A percentile compares a stretch with the other conserved stretches of the same genome.
These are phyloP conservation scores for Bombus polaris DNA, from an alignment of 1,140 invertebrate genomes.

Conservation along the genomic window DNA sequence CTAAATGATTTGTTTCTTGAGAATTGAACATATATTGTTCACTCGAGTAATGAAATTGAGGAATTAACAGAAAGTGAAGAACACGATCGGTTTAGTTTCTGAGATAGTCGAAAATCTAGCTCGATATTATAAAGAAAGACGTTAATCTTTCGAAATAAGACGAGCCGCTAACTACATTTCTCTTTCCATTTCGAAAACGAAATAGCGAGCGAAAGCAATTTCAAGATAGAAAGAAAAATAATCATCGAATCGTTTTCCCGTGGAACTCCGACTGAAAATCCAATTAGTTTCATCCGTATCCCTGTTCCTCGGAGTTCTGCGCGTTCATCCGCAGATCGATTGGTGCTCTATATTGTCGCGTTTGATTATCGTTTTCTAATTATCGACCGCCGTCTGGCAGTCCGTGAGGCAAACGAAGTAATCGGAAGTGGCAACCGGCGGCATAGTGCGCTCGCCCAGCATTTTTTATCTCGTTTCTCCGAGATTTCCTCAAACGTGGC, in stretches of 20 bases:
- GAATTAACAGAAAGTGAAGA: too few species aligned
- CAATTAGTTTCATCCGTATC: slow-evolving; percentile 42
- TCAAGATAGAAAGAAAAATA: slow-evolving; percentile 8
- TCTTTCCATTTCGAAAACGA: background rate
- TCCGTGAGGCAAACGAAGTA: background rate
- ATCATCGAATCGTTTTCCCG: slow-evolving; percentile 27
- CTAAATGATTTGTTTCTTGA: too few species aligned
- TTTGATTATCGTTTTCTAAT: slow-evolving; percentile 54
- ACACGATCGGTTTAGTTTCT: too few species aligned
- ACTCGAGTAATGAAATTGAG: too few species aligned
- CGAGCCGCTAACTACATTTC: background rate
- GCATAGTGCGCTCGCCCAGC: background rate
- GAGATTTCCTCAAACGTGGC: slow-evolving; percentile 13
- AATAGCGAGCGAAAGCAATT: slow-evolving; percentile 7
- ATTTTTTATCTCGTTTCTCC: background rate
- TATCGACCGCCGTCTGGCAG: slow-evolving; percentile 16
- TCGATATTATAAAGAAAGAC: too few species aligned
- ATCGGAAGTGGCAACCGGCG: slow-evolving; percentile 9
- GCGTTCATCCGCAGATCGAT: slow-evolving; percentile 38
- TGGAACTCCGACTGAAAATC: slow-evolving; percentile 33
- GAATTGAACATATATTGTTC: too few species aligned
- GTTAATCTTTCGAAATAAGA: background rate
- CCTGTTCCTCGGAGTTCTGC: too few species aligned
- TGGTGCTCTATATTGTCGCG: slow-evolving; percentile 39
- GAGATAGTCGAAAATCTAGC: too few species aligned